phyloP scores from a whole-genome alignment of 2,113 vertebrate genomes.

The Genyomyrus donnyi region DNA sequence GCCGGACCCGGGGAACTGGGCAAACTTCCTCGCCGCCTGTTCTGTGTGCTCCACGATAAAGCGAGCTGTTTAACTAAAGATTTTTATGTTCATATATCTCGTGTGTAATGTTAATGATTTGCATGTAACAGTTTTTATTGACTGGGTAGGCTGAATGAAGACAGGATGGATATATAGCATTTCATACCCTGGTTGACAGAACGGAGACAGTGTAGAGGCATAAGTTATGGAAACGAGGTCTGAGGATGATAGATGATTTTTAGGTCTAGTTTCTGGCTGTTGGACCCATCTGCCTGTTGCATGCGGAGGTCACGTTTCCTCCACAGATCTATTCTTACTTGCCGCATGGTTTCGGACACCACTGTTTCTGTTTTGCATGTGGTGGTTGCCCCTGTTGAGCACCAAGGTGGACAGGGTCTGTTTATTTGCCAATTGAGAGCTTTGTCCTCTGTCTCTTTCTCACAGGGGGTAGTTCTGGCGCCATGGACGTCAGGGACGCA shows the following conservation, averaged over 20 bases:
- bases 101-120: background rate
- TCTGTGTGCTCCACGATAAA: background rate
- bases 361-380: background rate
- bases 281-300: background rate
- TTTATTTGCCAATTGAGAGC: background rate
- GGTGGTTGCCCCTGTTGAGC: background rate
- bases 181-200: background rate
- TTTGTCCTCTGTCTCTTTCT: background rate
- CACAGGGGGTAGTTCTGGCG: conserved; percentile 26
- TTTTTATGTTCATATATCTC: background rate
- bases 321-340: background rate
- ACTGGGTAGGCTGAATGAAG: background rate
- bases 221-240: background rate
- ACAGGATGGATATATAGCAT: background rate
- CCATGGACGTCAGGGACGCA: conserved; percentile 27
- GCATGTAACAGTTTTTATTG: background rate
- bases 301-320: background rate
- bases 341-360: background rate
- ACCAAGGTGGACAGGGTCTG: background rate
- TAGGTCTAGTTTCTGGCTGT: background rate
- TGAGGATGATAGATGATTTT: background rate
- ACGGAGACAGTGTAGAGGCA: background rate
- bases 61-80: background rate
- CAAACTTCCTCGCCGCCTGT: background rate
- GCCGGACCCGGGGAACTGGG: background rate